phyloP scores from a whole-genome alignment of 2,113 vertebrate genomes.

The Paratilapia polleni region DNA sequence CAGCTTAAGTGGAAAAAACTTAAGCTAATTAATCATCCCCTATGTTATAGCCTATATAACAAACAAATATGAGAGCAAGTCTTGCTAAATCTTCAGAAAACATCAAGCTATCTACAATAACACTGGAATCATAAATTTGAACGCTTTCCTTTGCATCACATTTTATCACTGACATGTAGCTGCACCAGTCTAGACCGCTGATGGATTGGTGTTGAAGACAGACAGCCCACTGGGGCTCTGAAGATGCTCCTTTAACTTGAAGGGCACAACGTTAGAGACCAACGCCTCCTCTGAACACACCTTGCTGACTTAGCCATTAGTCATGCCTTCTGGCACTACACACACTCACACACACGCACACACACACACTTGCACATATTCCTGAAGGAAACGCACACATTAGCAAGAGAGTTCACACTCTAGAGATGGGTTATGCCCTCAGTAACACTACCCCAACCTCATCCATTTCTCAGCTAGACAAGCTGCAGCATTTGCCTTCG shows the following conservation, averaged over 20 bases:
- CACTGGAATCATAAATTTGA: background rate
- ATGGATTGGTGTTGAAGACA: background rate
- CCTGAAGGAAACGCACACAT: background rate
- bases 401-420: conserved; percentile 4
- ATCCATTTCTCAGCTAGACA: conserved; percentile 14
- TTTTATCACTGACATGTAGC: background rate
- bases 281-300: conserved; percentile 26
- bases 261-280: conserved; percentile 38
- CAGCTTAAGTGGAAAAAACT: background rate
- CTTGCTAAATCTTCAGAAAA: background rate
- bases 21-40: background rate
- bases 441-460: background rate
- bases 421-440: background rate
- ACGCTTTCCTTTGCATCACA: background rate
- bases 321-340: conserved; percentile 42
- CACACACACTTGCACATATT: conserved; percentile 1
- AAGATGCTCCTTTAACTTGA: conserved; percentile 34
- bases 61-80: background rate
- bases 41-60: background rate
- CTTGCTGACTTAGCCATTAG: conserved; percentile 52
- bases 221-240: conserved; percentile 26
- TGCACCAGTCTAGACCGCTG: background rate
- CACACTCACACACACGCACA: conserved; percentile 29
- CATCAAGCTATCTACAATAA: background rate
- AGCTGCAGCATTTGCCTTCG: conserved; percentile 16